Evolutionary conservation across 2,888 invertebrate species (phyloP).

Genomic region (Digitonthophagus gazella): DNA sequence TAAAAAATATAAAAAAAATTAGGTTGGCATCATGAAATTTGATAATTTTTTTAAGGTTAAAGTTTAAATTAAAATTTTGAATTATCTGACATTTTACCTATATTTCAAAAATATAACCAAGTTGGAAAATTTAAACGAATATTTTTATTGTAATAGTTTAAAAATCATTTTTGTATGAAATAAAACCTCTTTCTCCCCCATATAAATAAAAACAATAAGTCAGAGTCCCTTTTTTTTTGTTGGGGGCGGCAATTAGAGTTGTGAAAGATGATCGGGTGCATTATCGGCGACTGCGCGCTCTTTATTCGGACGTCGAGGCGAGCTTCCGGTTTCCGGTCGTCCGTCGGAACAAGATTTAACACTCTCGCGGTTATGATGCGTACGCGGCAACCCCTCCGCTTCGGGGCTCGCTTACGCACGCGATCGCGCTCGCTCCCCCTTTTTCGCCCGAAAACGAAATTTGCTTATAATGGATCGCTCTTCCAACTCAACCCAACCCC

Average conservation of each 20-base stretch:
- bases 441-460: conserved; percentile 22
- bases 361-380: conserved; percentile 50
- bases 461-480: conserved; percentile 24
- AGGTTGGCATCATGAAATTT: no score
- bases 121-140: no score
- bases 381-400: conserved; percentile 35
- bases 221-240: conserved; percentile 33
- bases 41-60: no score
- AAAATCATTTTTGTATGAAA: no score
- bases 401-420: conserved; percentile 23
- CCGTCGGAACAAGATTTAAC: conserved; percentile 53
- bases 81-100: no score
- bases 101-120: no score
- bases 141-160: no score
- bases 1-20: no score
- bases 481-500: background rate
- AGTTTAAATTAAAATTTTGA: no score
- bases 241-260: conserved; percentile 47
- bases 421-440: conserved; percentile 21
- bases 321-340: conserved; percentile 52
- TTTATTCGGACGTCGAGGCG: conserved; percentile 52
- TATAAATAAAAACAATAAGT: conserved; percentile 42
- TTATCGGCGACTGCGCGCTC: conserved; percentile 39
- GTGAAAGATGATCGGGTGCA: conserved; percentile 48
- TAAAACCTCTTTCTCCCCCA: conserved; percentile 29